Base-by-base conservation (phyloP, 2,888 invertebrate genomes). In the Pollenia amentaria region DNA sequence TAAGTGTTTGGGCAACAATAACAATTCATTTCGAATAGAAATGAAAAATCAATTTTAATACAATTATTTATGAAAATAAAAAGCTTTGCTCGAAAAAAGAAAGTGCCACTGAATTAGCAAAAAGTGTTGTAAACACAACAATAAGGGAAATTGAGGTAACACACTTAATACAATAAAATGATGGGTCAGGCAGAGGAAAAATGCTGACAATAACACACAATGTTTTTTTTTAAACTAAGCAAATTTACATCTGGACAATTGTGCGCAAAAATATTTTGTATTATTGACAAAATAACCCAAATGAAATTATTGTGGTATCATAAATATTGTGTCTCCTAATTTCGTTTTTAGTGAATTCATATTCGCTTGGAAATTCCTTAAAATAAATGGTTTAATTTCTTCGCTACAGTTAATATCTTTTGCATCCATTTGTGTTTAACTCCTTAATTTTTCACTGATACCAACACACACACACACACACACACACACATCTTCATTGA, bases 21-120 rank as follows among this genome's bases (percentile, higher is more conserved):
- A 46, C 12, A 60, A 67, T 73, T 75, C 51, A 78, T 51, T 57
- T 16, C 10, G 60, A 40, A 46, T n/a, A 46, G 57, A 75, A 67
- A 67, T 73, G 67, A 78, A 73, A 84, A 78, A 53, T 62, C 73
- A 78, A 78, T 78, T 73, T 44, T 53, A 73, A 69, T 67, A 21
- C 18, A 67, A 78, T 67, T 78, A 46, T 44, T 73, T 53, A 11
- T 14, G 7, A n/a, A 40, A 38, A 73, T 40, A 62, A 83, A 67
- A 83, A 65, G 48, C 55, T 62, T 9, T 29, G 38, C 38, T 40
- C 60, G 40, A 16, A 67, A 10, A 10, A 51, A 67, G 48, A n/a
- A 48, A 67, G 29, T 29, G 16, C 11, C 48, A 38, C 42, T 11
- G 3, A 29, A 48, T 29, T 29, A 29, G 29, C 16, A 38, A n/a